These are phyloP conservation scores for Uromys caudimaculatus DNA, from an alignment of 2,797 vertebrate species.

Conservation along the genomic window DNA sequence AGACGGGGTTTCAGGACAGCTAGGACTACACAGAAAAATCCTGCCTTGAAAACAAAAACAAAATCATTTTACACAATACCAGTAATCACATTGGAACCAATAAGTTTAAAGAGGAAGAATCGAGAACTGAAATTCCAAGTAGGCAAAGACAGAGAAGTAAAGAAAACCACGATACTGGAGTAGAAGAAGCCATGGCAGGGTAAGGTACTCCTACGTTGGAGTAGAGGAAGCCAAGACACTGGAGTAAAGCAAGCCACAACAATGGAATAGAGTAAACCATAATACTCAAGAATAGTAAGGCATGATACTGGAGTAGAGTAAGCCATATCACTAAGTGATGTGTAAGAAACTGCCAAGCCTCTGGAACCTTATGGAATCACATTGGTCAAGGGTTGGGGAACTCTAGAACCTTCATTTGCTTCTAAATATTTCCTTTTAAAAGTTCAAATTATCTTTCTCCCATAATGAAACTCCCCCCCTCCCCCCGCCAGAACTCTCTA, in stretches of 20 bases:
- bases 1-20: background rate
- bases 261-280: background rate
- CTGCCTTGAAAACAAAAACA: background rate
- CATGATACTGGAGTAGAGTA: background rate
- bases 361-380: background rate
- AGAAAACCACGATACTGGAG: background rate
- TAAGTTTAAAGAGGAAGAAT: slow-evolving; percentile 53
- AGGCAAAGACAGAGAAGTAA: background rate
- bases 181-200: background rate
- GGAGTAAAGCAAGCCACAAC: background rate
- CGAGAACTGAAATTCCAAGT: slow-evolving; percentile 13
- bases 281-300: background rate
- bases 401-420: slow-evolving; percentile 37
- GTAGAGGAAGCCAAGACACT: background rate
- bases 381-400: slow-evolving; percentile 23
- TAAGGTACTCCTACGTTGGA: background rate
- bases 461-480: background rate
- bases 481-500: background rate
- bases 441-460: slow-evolving; percentile 26
- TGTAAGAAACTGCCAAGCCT: slow-evolving; percentile 1
- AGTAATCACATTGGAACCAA: background rate
- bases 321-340: background rate
- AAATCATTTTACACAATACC: background rate
- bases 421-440: slow-evolving; percentile 37
- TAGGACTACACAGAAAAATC: background rate